Evolutionary conservation across 2,888 invertebrate genomes (phyloP), one percentile per base, ranked within the genome.

Genomic region (Leptarthrus brevirostris): DNA sequence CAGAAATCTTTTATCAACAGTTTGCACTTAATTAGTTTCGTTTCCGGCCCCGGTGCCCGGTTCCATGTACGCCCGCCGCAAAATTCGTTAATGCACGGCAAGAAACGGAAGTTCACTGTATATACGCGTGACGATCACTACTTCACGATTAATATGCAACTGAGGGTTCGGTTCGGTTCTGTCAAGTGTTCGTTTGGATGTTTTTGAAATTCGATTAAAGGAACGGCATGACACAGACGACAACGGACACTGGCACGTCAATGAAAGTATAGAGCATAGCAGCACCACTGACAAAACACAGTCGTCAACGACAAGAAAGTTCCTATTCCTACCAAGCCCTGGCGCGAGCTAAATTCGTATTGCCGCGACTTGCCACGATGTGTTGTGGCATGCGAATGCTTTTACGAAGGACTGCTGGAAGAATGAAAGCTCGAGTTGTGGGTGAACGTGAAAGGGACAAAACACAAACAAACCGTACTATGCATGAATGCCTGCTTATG

Each of bases 21-120:
- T 64, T 64, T 64, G 64, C 64, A 64, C 64, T 44, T 64, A 64
- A 64, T 64, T 64, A 44, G 47, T 40, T 64, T 64, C 44, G 64
- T 64, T 64, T 64, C 64, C 64, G 64, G 64, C 34, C n/a, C 64
- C 44, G 40, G 44, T 30, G n/a, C n/a, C n/a, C n/a, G n/a, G n/a
- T 40, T n/a, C 44, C 26, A 44, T 26, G 22, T 44, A 64, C 61
- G 10, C 61, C 34, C 61, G 34, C 4, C 53, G n/a, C 40, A 26
- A 64, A 64, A 24, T 47, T 64, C 34, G 14, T 22, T 36, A 14
- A 24, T 10, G 40, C n/a, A 16, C 40, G 18, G 20, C 10, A 44
- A 36, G 64, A 64, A 47, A 24, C 64, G 64, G 64, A 64, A 64
- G 44, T 22, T 24, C 22, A 40, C 22, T 22, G 1, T 4, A 6